A percentile compares a stretch with the other conserved stretches of the same genome.
Evolutionary conservation across 2,888 invertebrate species (phyloP).

Genomic region (Parnassius glacialis): DNA sequence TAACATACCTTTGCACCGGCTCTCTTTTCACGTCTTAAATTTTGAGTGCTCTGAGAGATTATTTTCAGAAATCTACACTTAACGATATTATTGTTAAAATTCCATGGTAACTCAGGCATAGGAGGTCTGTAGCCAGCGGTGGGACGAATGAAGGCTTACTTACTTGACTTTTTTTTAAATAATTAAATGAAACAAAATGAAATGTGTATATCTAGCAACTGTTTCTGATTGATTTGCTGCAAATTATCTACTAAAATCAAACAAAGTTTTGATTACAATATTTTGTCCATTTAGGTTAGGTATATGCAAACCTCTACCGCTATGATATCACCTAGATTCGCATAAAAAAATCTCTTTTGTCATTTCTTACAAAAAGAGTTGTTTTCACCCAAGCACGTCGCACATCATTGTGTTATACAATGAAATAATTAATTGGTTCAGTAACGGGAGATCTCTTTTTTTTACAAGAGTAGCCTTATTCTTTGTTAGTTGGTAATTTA

Average conservation of each 20-base stretch:
- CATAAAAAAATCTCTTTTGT: conserved; percentile 65
- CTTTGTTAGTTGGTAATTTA: conserved; percentile 74
- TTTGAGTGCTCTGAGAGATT: too few relatives aligned
- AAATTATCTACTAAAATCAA: conserved; percentile 10
- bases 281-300: conserved; percentile 40
- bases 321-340: conserved; percentile 62
- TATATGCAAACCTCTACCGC: conserved; percentile 54
- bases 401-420: conserved; percentile 67
- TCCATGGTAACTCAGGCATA: too few relatives aligned
- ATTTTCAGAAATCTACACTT: too few relatives aligned
- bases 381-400: conserved; percentile 72
- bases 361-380: conserved; percentile 62
- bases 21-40: too few relatives aligned
- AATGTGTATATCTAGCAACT: too few relatives aligned
- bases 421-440: conserved; percentile 74
- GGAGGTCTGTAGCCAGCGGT: too few relatives aligned
- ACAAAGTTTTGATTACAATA: conserved; percentile 31
- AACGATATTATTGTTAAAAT: too few relatives aligned
- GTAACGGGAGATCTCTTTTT: conserved; percentile 69
- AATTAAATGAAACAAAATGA: too few relatives aligned
- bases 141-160: too few relatives aligned
- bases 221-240: too few relatives aligned
- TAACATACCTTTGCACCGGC: too few relatives aligned
- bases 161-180: too few relatives aligned
- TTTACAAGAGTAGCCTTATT: conserved; percentile 53